Base-by-base conservation (phyloP, 2,113 vertebrate genomes). In the Salminus brasiliensis region DNA sequence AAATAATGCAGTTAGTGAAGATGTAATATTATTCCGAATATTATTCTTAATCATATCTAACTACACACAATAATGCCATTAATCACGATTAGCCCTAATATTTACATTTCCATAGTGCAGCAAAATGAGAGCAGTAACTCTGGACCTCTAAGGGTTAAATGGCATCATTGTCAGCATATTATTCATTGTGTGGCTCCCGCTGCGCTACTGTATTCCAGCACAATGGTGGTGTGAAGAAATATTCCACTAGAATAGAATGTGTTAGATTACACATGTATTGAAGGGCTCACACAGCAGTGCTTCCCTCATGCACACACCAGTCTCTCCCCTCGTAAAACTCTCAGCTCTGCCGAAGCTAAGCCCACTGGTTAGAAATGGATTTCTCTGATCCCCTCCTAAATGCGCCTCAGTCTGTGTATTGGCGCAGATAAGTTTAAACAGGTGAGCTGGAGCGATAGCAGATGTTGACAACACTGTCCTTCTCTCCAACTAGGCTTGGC, bases 371-470 rank as follows among this genome's bases (percentile, higher is more conserved):
- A 83, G 82, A 79, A 84, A 80, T 82, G 27, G 70, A 86, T 88
- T 86, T 75, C 83, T 78, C 81, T 85, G 82, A 86, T 88, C 80
- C 84, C 36, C 79, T 76, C 66, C 65, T 78, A 70, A 79, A 74
- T 43, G 55, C 79, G 43, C 79, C 69, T 72, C 62, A 65, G 72
- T 80, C 84, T 84, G 78, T 89, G 84, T 80, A 78, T 85, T 71
- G 72, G 74, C 68, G 80, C 74, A 85, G 88, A 89, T 86, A 70
- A 79, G 70, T 88, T 86, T 83, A 80, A 86, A 86, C 88, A 87
- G 87, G 89, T 89, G 89, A 84, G 74, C 70, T 60, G 81, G 78
- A 74, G 74, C 86, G 89, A 90, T 91, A 87, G 87, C 80, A 63
- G 62, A 84, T 76, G 82, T 84, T 84, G 81, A 85, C 82, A 88